Evolutionary conservation across 2,888 invertebrate species (phyloP), one percentile per base, ranked within the genome.

Genomic region (Poecilus cupreus): DNA sequence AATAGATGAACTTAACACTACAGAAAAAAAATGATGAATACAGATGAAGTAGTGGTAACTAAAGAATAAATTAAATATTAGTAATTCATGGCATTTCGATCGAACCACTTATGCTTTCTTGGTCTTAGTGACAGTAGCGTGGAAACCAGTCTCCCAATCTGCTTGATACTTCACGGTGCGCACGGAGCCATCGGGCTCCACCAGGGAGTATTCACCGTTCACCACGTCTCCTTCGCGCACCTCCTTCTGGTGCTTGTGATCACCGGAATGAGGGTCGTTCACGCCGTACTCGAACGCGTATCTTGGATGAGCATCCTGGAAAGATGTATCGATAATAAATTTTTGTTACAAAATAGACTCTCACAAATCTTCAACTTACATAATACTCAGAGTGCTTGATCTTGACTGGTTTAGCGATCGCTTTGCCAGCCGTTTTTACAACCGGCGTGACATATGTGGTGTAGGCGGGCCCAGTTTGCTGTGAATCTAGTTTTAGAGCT

Each of bases 81-180:
- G 13, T 64, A 26, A 64, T 24, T 13, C 24, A 75, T 49, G 51
- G 32, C 8, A n/a, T 32, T 3, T 18, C 37, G 13, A 10, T 13
- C n/a, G n/a, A n/a, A 26, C 20, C 37, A 11, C 6, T 81, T 60
- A 81, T 49, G 57, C 60, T 18, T 81, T 81, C 39, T 88, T 88
- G 1, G 87, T 86, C 88, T 94, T 94, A 88, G 91, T 92, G 70
- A 94, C 94, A 87, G 92, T 91, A 82, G 94, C 94, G 88, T 94
- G 94, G 90, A 95, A 95, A 86, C 94, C 94, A 85, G 93, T 94
- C 88, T 94, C 93, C 94, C 94, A 94, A 88, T 95, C 94, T 80
- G 94, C 94, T 80, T 93, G 92, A 89, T 95, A 95, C 89, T 93
- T 92, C 81, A 95, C 94, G 1, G 94, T 94, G 84, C 94, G 91